Conservation (phyloP, 2,888 invertebrate species). For the Dicranocentrus wangi region DNA sequence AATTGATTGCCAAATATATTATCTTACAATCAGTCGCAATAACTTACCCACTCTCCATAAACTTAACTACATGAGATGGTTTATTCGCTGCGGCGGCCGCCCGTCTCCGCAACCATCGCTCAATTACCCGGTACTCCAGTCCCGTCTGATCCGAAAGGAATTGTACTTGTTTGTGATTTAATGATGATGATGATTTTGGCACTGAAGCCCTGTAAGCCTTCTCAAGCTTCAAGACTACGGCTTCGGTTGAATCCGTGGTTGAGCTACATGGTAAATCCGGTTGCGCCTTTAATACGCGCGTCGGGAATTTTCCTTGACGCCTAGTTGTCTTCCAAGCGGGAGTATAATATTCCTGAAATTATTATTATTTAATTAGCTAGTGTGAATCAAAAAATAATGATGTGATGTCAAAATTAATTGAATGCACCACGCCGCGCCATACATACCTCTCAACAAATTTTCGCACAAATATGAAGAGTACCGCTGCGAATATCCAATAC, state of each 20-base stretch:
- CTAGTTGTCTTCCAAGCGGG: conserved; percentile 17
- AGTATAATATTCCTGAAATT: background rate
- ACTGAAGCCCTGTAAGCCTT: background rate
- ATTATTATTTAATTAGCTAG: background rate
- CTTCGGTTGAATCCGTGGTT: too few relatives aligned
- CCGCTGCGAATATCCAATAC: conserved; percentile 30
- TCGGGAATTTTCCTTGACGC: background rate
- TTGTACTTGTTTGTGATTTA: background rate
- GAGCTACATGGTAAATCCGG: too few relatives aligned
- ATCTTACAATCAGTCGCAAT: background rate
- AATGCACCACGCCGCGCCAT: too few relatives aligned
- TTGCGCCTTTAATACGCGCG: too few relatives aligned
- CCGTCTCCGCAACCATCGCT: conserved; percentile 89
- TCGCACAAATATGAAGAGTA: conserved; percentile 8
- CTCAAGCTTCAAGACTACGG: conserved; percentile 1
- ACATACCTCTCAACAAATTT: conserved; percentile 23
- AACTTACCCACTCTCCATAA: conserved; percentile 85
- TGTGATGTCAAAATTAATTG: background rate
- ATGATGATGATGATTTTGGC: conserved; percentile 15
- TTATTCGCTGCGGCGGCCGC: conserved; percentile 90
- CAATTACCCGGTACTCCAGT: conserved; percentile 88
- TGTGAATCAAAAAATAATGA: background rate
- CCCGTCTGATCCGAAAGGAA: conserved; percentile 77
- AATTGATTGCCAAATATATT: background rate
- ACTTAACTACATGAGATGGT: conserved; percentile 91